Evolutionary conservation across 2,888 invertebrate species (phyloP).

Genomic region (Carterocephalus palaemon): DNA sequence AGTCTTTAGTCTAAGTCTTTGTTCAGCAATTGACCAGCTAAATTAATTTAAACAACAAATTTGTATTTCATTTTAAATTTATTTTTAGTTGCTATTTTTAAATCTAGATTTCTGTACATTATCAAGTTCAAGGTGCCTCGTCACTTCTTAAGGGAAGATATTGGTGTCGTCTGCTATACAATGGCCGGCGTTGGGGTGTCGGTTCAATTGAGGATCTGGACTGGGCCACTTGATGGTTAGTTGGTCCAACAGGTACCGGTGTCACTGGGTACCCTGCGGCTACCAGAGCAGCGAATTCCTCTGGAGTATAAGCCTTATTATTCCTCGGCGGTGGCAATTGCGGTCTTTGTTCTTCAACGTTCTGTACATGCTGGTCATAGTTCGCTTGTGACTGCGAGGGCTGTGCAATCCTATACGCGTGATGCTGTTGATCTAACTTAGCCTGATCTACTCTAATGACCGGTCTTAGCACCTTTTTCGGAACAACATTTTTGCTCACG

Average conservation of each 20-base stretch:
- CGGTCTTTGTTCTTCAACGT: slow-evolving; percentile 58
- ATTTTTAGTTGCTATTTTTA: slow-evolving; percentile 49
- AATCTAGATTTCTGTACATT: slow-evolving; percentile 58
- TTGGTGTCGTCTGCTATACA: slow-evolving; percentile 55
- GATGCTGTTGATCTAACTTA: slow-evolving; percentile 33
- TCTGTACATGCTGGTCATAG: slow-evolving; percentile 54
- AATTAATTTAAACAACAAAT: no score
- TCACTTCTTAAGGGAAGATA: slow-evolving; percentile 69
- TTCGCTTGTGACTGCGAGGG: slow-evolving; percentile 42
- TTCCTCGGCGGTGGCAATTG: slow-evolving; percentile 73
- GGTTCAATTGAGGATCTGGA: slow-evolving; percentile 59
- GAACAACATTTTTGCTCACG: slow-evolving; percentile 62
- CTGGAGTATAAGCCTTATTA: slow-evolving; percentile 73
- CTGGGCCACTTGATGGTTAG: slow-evolving; percentile 54
- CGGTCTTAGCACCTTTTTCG: slow-evolving; percentile 56
- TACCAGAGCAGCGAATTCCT: slow-evolving; percentile 70
- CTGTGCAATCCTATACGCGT: slow-evolving; percentile 37
- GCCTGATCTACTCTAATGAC: slow-evolving; percentile 41
- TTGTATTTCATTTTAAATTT: slow-evolving; percentile 33
- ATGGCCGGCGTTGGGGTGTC: slow-evolving; percentile 37
- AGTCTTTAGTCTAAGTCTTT: no score
- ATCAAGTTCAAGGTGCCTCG: slow-evolving; percentile 61
- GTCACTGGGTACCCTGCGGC: slow-evolving; percentile 74
- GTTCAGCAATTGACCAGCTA: no score
- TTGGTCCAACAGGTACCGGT: slow-evolving; percentile 64